A percentile compares a stretch with the other conserved stretches of the same genome.
phyloP scores from a whole-genome alignment of 2,113 vertebrate genomes.

The Martes martes region DNA sequence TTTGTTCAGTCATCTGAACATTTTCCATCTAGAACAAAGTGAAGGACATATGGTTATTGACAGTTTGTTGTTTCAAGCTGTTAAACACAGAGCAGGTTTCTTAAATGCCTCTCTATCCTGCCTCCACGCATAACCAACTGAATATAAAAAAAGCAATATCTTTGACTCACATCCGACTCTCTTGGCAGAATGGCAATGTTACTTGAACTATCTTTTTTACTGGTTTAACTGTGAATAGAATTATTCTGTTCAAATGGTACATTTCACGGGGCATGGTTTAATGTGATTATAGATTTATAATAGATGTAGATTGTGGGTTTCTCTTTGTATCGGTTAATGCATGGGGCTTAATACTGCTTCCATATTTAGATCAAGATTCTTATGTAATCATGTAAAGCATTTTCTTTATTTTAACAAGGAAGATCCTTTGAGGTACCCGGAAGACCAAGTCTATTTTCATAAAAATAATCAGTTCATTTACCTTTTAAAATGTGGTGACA shows the following conservation, averaged over 20 bases:
- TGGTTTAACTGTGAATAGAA: neutral
- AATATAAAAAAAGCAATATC: neutral
- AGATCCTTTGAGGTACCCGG: neutral
- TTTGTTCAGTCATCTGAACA: constrained; percentile 16
- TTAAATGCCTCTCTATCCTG: neutral
- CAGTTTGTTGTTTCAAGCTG: neutral
- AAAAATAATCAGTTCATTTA: neutral
- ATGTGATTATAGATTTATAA: neutral
- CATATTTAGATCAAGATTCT: neutral
- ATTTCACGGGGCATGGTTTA: neutral
- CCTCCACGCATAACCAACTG: neutral
- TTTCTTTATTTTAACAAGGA: neutral
- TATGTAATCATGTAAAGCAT: neutral
- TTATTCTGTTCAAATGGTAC: neutral
- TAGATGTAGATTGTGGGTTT: neutral
- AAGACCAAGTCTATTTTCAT: neutral
- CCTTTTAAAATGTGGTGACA: neutral
- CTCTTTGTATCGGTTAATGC: neutral
- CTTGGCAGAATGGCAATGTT: neutral
- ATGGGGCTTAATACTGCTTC: neutral
- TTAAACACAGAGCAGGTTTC: neutral
- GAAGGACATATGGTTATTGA: neutral
- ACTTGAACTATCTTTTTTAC: neutral
- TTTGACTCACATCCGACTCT: neutral
- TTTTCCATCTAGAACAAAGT: neutral